phyloP scores from a whole-genome alignment of 2,113 vertebrate genomes.

The Chamaetylas fuelleborni region DNA sequence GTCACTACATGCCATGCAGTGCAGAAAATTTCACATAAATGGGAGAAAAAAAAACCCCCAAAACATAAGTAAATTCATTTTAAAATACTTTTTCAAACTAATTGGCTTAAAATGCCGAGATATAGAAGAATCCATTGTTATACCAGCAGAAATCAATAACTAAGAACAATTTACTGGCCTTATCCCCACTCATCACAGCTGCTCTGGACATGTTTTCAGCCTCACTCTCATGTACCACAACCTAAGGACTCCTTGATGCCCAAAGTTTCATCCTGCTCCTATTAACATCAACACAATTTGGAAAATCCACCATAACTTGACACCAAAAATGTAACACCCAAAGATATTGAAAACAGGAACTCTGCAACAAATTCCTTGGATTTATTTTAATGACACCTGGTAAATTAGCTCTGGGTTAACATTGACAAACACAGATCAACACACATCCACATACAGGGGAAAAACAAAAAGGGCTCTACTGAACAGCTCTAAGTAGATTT shows the following conservation, averaged over 20 bases:
- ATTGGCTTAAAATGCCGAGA: background rate
- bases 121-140: background rate
- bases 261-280: background rate
- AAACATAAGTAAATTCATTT: background rate
- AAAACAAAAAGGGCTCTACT: background rate
- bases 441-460: background rate
- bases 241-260: background rate
- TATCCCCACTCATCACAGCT: background rate
- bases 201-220: background rate
- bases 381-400: background rate
- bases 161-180: background rate
- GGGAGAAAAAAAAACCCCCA: background rate
- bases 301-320: background rate
- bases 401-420: background rate
- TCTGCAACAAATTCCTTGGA: background rate
- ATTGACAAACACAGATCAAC: background rate
- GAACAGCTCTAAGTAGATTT: background rate
- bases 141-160: background rate
- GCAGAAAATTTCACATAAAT: background rate
- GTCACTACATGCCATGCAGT: background rate
- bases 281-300: background rate
- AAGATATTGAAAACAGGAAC: background rate
- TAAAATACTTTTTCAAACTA: background rate
- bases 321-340: background rate
- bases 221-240: background rate